These are phyloP conservation scores for Meganola albula DNA, from an alignment of 2,888 invertebrate genomes.

Conservation along the genomic window DNA sequence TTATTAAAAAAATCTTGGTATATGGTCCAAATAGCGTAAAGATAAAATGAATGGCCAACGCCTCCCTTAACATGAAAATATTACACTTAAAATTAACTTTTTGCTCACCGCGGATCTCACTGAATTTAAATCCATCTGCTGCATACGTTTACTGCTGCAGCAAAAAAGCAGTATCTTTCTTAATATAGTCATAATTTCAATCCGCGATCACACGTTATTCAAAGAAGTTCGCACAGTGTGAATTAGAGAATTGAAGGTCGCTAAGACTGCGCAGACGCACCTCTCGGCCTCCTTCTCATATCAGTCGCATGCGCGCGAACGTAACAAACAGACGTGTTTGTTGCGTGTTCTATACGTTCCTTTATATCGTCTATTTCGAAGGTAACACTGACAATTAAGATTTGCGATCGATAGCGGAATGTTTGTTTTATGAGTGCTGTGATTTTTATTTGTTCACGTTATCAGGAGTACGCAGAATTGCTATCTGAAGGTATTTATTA, in stretches of 20 bases:
- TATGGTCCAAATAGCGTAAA: no score
- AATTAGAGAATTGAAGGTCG: conserved; percentile 36
- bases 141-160: no score
- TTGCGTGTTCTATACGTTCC: conserved; percentile 18
- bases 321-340: conserved; percentile 36
- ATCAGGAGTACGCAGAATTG: conserved; percentile 15
- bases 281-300: conserved; percentile 30
- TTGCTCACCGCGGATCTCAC: no score
- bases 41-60: no score
- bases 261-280: conserved; percentile 31
- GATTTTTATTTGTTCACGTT: conserved; percentile 25
- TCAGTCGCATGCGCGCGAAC: conserved; percentile 52
- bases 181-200: conserved; percentile 2
- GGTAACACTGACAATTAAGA: no score
- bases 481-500: conserved; percentile 33
- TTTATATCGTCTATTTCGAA: no score
- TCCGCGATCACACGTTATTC: conserved; percentile 7
- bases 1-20: no score
- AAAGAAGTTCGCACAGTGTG: conserved; percentile 21
- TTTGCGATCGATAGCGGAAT: conserved; percentile 4
- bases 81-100: no score
- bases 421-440: conserved; percentile 10
- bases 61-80: no score
- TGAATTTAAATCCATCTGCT: no score
- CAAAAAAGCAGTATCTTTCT: no score